Evolutionary conservation across 37 sponge, comb jelly and placozoan species (phyloP), one percentile per base, ranked within the genome.

Genomic region (Chondrilla cf. caribensis): DNA sequence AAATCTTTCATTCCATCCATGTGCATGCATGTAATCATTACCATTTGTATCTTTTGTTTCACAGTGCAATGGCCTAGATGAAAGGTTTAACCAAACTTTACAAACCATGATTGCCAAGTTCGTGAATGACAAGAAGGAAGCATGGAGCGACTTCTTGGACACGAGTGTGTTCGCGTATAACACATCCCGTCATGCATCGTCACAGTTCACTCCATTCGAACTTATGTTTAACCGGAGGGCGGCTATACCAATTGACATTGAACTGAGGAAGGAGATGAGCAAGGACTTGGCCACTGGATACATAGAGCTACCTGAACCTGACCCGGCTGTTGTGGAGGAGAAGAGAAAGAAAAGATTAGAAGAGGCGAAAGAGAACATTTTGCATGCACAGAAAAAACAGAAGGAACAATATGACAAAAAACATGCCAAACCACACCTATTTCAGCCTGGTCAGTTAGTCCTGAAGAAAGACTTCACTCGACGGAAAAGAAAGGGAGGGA

Each of bases 151-250:
- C 21, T 85, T 60, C 58, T 57, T 85, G 81, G 86, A 88, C 59
- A 78, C 88, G 11, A 88, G 89, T 62, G 78, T 91, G n/a, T 91
- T 85, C 85, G 89, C 89, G 3, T 91, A 91, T 44, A 91, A 91
- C 60, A 91, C 92, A 31, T 87, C 89, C 24, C 32, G 44, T 8
- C 92, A 92, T 62, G 89, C 88, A 17, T 92, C 89, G 4, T 66
- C 89, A 3, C 60, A 83, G 57, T 88, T 58, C 80, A 79, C 89
- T 32, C 92, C 92, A 33, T 92, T 92, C 64, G 60, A 85, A 33
- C 43, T 92, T 54, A 92, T 88, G 92, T 92, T 92, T 77, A 64
- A 72, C 24, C 81, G 86, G 21, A 28, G 37, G 25, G 92, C 92
- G 22, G 66, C 79, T 17, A 36, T 92, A 25, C 92, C 92, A 25